Conservation (phyloP, 1,140 invertebrate genomes). For the Rhyzopertha dominica region DNA sequence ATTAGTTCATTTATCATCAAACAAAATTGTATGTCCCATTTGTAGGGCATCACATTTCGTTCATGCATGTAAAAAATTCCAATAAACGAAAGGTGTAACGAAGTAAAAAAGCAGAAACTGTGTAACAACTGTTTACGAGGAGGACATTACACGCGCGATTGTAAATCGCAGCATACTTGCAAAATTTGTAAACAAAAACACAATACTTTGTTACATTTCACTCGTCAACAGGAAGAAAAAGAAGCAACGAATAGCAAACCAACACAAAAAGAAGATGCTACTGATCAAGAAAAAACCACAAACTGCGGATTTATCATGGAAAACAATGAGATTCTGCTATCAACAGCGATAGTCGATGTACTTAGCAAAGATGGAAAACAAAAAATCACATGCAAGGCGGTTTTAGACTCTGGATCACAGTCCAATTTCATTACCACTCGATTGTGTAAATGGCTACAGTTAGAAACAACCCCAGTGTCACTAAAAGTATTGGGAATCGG, state of each 20-base stretch:
- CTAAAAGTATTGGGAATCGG: background rate
- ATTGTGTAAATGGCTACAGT: background rate
- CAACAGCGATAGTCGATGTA: conserved; percentile 1
- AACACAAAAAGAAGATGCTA: background rate
- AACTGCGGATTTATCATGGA: no score
- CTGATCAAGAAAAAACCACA: background rate
- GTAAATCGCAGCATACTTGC: background rate
- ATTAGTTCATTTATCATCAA: no score
- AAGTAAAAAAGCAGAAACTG: conserved; percentile 9
- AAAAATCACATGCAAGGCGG: background rate
- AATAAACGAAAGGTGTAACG: background rate
- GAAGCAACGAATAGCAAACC: no score
- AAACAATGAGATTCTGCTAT: conserved; percentile 6
- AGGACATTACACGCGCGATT: conserved; percentile 1
- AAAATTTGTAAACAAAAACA: conserved; percentile 7
- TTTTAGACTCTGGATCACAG: conserved; percentile 4
- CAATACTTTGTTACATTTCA: conserved; percentile 7
- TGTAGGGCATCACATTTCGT: conserved; percentile 5
- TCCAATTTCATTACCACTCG: conserved; percentile 7
- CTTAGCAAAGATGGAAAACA: background rate
- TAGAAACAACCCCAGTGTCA: background rate
- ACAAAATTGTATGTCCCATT: no score
- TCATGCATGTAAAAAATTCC: background rate
- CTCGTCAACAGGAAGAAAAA: no score
- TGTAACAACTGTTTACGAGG: conserved; percentile 12